A percentile compares a stretch with the other conserved stretches of the same genome.
These are phyloP conservation scores for Brachionus manjavacas DNA, from an alignment of 1,140 invertebrate genomes.

Conservation along the genomic window DNA sequence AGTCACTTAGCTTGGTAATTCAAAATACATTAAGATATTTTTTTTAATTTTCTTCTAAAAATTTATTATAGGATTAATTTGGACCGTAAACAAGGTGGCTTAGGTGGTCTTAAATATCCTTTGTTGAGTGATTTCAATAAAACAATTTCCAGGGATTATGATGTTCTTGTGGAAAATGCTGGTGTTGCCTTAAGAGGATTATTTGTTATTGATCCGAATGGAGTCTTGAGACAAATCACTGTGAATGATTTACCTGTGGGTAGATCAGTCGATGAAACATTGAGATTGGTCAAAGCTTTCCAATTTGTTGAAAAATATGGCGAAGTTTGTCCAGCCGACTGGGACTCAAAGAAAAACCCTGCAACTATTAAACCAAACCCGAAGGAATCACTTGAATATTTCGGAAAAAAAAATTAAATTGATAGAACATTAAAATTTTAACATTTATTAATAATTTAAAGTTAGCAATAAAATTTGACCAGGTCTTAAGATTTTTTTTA, in stretches of 20 bases:
- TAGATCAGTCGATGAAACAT: constrained; percentile 78
- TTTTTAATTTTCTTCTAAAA: neutral
- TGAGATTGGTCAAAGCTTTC: constrained; percentile 83
- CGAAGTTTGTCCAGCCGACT: constrained; percentile 63
- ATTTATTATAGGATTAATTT: neutral
- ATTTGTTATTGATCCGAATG: constrained; percentile 67
- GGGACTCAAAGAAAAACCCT: constrained; percentile 40
- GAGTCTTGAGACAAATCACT: constrained; percentile 65
- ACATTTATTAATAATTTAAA: neutral
- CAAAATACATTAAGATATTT: neutral
- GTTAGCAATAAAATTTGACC: neutral
- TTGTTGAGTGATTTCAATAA: constrained; percentile 86
- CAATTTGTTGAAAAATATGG: constrained; percentile 85
- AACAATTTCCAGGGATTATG: constrained; percentile 76
- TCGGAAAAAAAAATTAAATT: constrained; percentile 50
- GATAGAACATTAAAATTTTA: neutral
- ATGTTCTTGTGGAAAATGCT: constrained; percentile 74
- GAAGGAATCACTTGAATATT: constrained; percentile 54
- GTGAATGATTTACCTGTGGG: constrained; percentile 69
- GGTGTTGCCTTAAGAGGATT: constrained; percentile 74
- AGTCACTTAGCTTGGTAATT: constrained; percentile 74
- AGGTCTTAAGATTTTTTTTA: neutral
- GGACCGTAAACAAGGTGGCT: constrained; percentile 70
- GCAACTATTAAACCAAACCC: constrained; percentile 57
- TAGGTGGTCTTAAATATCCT: constrained; percentile 83